Evolutionary conservation across 2,113 vertebrate species (phyloP), one percentile per base, ranked within the genome.

Genomic region (Puma concolor): DNA sequence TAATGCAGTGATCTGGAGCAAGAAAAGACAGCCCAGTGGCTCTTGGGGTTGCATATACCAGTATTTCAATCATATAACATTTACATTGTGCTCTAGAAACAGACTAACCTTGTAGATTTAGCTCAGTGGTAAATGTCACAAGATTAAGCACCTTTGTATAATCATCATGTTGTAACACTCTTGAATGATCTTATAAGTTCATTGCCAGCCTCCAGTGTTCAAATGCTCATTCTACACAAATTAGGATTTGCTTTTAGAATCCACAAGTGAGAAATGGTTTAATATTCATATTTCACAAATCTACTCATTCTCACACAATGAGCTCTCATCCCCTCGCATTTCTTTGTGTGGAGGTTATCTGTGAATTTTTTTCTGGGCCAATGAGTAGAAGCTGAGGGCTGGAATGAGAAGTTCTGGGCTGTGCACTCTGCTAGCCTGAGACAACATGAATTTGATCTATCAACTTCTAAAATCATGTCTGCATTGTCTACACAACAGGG

Each of bases 61-160:
- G 74, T 81, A 48, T 84, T 92, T 80, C 76, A 64, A 57, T 88
- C 69, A 19, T 17, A 17, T 33, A 94, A 90, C 87, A 94, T 94
- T 95, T 92, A 94, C 91, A 57, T 14, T 95, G 82, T 33, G 33
- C 33, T 91, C 33, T 13, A 79, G 82, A 74, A 94, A 41, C 36
- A 38, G 11, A 71, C 77, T 91, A 81, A 77, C 71, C 86, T 95
- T 93, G 92, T 82, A 93, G 60, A 79, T 81, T 96, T 77, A 88
- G 64, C 63, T 88, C 7, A 1, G 72, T 72, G 66, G 74, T 89
- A 97, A 97, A 97, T 95, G 92, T 96, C 92, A 93, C n/a, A 71
- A 52, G 87, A 95, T 94, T 93, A 97, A 96, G 66, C 48, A 93
- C 31, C 82, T 95, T 38, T 72, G 38, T 31, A 76, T 92, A 96